Evolutionary conservation across 2,888 invertebrate genomes (phyloP).

Genomic region (Erannis defoliaria): DNA sequence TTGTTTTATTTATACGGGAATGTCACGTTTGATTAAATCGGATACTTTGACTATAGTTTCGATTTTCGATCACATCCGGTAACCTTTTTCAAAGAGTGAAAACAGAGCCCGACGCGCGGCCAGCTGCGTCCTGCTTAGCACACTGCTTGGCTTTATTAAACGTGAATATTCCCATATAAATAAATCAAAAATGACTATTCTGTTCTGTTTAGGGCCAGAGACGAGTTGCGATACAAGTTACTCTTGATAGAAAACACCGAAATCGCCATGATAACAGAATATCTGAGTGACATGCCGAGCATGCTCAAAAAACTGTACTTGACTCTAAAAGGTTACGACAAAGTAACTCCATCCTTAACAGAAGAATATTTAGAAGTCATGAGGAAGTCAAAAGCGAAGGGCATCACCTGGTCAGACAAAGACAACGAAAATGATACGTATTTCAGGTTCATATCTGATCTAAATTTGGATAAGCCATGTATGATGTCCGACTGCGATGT

Average conservation of each 20-base stretch:
- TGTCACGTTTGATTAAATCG: too few species aligned
- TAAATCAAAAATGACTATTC: neutral
- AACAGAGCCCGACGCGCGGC: too few species aligned
- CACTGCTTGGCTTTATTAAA: too few species aligned
- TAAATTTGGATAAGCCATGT: slow-evolving; percentile 68
- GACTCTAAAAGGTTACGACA: slow-evolving; percentile 86
- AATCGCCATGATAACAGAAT: slow-evolving; percentile 80
- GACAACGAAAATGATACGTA: slow-evolving; percentile 63
- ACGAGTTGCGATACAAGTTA: slow-evolving; percentile 68
- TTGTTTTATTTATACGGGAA: too few species aligned
- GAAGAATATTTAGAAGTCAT: slow-evolving; percentile 87
- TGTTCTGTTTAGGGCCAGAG: slow-evolving; percentile 63
- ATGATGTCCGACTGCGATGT: slow-evolving; percentile 54
- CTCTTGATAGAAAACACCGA: slow-evolving; percentile 79
- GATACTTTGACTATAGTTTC: too few species aligned
- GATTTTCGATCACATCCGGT: too few species aligned
- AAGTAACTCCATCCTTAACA: slow-evolving; percentile 84
- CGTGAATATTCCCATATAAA: too few species aligned
- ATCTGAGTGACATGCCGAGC: slow-evolving; percentile 81
- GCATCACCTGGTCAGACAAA: slow-evolving; percentile 87
- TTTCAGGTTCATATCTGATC: slow-evolving; percentile 68
- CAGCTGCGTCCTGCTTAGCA: too few species aligned
- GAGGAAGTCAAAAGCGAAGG: slow-evolving; percentile 86
- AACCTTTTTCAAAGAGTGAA: too few species aligned
- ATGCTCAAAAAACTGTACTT: slow-evolving; percentile 87